These are phyloP conservation scores for Galeopsomyia nigrocyanea DNA, from an alignment of 2,888 invertebrate genomes.

Conservation along the genomic window DNA sequence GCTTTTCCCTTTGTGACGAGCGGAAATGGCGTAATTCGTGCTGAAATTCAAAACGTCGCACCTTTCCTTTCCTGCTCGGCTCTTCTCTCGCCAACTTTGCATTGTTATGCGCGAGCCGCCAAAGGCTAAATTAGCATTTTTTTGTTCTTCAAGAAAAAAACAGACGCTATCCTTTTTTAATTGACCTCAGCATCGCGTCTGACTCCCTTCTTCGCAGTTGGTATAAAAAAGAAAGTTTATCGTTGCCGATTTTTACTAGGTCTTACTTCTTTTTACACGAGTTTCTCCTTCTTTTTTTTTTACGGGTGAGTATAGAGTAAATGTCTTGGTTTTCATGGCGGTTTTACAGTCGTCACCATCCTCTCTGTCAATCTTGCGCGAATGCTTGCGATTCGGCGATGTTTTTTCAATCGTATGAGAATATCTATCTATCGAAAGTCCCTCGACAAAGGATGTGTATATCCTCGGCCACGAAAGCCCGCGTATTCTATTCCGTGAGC, in stretches of 20 bases:
- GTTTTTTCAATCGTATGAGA: conserved; percentile 35
- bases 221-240: too few species aligned
- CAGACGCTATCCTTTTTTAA: too few species aligned
- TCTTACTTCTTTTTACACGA: too few species aligned
- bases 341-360: too few species aligned
- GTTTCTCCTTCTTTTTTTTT: too few species aligned
- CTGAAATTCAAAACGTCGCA: conserved; percentile 46
- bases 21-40: conserved; percentile 43
- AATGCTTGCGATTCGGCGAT: conserved; percentile 25
- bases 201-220: too few species aligned
- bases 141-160: not conserved
- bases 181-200: too few species aligned
- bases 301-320: too few species aligned
- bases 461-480: conserved; percentile 4
- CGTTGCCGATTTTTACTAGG: too few species aligned
- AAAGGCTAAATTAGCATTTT: conserved; percentile 32
- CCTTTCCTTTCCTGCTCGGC: conserved; percentile 26
- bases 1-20: conserved; percentile 32
- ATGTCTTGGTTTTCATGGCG: too few species aligned
- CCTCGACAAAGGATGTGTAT: conserved; percentile 19
- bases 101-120: not conserved
- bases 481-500: conserved; percentile 12
- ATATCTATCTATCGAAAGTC: conserved; percentile 1
- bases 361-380: not conserved
- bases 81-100: not conserved